Evolutionary conservation across 2,888 invertebrate genomes (phyloP), one percentile per base, ranked within the genome.

Genomic region (Herminia tarsipennalis): DNA sequence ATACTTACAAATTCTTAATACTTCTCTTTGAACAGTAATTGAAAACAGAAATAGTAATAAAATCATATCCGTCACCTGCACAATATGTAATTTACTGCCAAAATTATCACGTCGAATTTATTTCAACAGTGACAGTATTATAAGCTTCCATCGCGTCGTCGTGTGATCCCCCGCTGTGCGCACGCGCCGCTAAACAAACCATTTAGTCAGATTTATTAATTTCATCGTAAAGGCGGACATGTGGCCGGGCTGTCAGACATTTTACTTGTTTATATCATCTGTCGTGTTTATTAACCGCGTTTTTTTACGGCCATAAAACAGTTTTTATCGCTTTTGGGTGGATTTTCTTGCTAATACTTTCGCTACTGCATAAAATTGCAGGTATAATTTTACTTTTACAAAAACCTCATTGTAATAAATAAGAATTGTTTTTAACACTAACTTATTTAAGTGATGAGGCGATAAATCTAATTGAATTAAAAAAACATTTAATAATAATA

Each of bases 201-300:
- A 70, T 83, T 82, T 83, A 81, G 80, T 79, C 78, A 78, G 73
- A 76, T 78, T 79, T 83, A 82, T 81, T 83, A 83, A 78, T 78
- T 76, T 81, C 65, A 75, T 78, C 73, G 72, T 63, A 24, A 39
- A 27, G 56, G 24, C 12, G 20, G 66, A 67, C 75, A 80, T 80
- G 76, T 78, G 76, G 73, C 68, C 59, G 58, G 56, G 56, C 57
- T 73, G 76, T 76, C 87, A 86, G 75, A 81, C 67, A 75, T 80
- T 78, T 69, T 68, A 63, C 77, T 73, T 86, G 86, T 88, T 81
- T 75, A 60, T 70, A 70, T 88, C 88, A 87, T 88, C 81, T 88
- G 88, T 76, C 78, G 49, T 68, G 61, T 64, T 64, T 61, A 63
- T 56, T 46, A 63, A 70, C 69, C 58, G 16, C 50, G 38, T 36